phyloP scores from a whole-genome alignment of 2,113 vertebrate genomes.

The Melanocharis versteri region DNA sequence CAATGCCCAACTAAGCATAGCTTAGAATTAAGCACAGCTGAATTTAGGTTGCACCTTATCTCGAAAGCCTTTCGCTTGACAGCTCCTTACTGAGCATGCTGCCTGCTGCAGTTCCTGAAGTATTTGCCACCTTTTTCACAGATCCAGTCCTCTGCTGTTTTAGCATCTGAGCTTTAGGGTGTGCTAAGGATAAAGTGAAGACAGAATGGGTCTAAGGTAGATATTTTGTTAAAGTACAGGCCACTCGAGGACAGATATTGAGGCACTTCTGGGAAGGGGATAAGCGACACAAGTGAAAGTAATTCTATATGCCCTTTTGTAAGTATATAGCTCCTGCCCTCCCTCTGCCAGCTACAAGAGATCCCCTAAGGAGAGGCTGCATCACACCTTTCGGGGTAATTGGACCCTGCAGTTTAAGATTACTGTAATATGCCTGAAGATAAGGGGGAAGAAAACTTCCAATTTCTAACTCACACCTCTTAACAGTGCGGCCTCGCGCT shows the following conservation, averaged over 20 bases:
- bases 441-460: accelerated
- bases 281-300: background rate
- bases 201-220: conserved; percentile 19
- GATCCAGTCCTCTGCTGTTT: background rate
- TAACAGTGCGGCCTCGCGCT: background rate
- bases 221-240: conserved; percentile 27
- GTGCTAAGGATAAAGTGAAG: background rate
- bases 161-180: background rate
- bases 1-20: accelerated
- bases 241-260: conserved; percentile 35
- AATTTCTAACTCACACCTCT: background rate
- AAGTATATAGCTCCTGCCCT: background rate
- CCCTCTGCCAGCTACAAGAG: background rate
- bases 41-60: background rate
- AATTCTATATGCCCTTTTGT: background rate
- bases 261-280: conserved; percentile 63
- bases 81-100: background rate
- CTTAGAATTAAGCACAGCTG: background rate
- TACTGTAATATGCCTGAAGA: background rate
- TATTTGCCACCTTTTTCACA: background rate
- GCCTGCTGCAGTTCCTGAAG: background rate
- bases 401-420: background rate
- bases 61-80: background rate
- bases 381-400: accelerated
- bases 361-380: background rate